Evolutionary conservation across 2,888 invertebrate species (phyloP), one percentile per base, ranked within the genome.

Genomic region (Mythimna vitellina): DNA sequence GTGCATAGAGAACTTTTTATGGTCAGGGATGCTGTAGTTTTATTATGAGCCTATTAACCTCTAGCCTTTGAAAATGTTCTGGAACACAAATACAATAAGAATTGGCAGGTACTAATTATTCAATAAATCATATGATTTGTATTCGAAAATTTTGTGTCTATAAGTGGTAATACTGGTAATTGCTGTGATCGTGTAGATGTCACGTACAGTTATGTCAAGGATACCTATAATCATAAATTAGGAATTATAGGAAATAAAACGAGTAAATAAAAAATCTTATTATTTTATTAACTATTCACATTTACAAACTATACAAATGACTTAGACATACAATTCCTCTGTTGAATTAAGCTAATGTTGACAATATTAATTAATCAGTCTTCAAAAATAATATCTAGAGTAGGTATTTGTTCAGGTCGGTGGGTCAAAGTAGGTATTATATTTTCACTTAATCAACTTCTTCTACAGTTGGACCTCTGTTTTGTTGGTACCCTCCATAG

Each of bases 401-500:
- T n/a, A 29, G 14, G 12, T 22, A 22, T 38, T 38, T 1, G 14
- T 65, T 10, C 2, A 22, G 38, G 20, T 20, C 8, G 49, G 49
- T 51, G n/a, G n/a, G n/a, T 51, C 2, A 8, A 25, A 20, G 17
- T 57, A 29, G 10, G 63, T 35, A 14, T 17, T n/a, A 0, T 20
- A 35, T 58, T 58, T 35, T 14, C 2, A n/a, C 68, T 90, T 89
- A 93, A 78, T 93, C 92, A 1, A 93, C 93, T 88, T 93, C 93
- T 70, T 93, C 93, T 0, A 93, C 91, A 4, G 90, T 93, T 32
- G 94, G 93, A 12, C 93, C 93, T 29, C 83, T 76, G 49, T 64
- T 68, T 25, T 85, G 83, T 38, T 86, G 87, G 42, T 80, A 68
- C 1, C 78, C 84, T 29, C 81, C 80, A 22, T 63, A 63, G 6